These are phyloP conservation scores for Linnaemya vulpina DNA, from an alignment of 2,888 invertebrate species.

Conservation along the genomic window DNA sequence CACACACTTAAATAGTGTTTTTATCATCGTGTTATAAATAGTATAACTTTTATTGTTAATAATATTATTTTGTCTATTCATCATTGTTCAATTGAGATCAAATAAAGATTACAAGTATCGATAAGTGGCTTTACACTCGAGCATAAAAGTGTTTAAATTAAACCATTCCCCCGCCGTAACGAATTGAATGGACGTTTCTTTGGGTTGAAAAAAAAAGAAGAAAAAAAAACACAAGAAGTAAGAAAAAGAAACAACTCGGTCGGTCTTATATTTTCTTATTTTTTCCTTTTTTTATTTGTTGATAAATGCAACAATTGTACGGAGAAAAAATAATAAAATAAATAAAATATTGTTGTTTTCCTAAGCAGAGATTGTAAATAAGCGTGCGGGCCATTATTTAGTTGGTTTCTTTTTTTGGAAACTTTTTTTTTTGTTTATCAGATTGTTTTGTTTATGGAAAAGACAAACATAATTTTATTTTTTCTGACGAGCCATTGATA, in stretches of 20 bases:
- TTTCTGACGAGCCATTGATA: slow-evolving; percentile 64
- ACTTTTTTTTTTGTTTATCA: slow-evolving; percentile 17
- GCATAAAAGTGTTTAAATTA: slow-evolving; percentile 71
- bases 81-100: slow-evolving; percentile 72
- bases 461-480: slow-evolving; percentile 37
- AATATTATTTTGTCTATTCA: slow-evolving; percentile 71
- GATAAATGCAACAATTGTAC: slow-evolving; percentile 62
- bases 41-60: slow-evolving; percentile 59
- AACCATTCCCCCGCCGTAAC: slow-evolving; percentile 60
- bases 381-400: slow-evolving; percentile 67
- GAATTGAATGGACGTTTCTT: slow-evolving; percentile 46
- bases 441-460: slow-evolving; percentile 40
- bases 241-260: slow-evolving; percentile 22
- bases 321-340: slow-evolving; percentile 9
- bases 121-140: slow-evolving; percentile 72
- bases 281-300: slow-evolving; percentile 17
- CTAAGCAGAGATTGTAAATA: slow-evolving; percentile 58
- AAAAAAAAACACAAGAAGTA: slow-evolving; percentile 13
- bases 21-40: slow-evolving; percentile 53
- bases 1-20: slow-evolving; percentile 37
- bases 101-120: slow-evolving; percentile 72
- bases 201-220: background rate
- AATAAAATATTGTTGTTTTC: slow-evolving; percentile 16
- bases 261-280: slow-evolving; percentile 5
- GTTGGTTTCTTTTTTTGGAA: slow-evolving; percentile 50